These are phyloP conservation scores for Ormia ochracea DNA, from an alignment of 2,888 invertebrate species.

Conservation along the genomic window DNA sequence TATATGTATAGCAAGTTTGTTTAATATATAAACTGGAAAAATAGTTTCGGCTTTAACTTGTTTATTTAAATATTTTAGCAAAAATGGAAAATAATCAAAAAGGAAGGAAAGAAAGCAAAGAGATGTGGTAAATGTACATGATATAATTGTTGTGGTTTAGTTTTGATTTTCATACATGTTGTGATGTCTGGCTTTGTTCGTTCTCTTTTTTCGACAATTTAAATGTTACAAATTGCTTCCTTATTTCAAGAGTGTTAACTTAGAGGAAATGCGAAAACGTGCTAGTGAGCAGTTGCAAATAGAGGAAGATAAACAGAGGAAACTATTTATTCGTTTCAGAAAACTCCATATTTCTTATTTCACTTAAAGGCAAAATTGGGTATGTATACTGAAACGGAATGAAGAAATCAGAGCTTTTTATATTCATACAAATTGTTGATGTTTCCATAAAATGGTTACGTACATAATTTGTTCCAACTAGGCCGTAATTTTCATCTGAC, in stretches of 20 bases:
- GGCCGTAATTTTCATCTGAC: no score
- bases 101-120: neutral
- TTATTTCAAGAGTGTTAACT: neutral
- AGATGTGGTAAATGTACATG: constrained; percentile 39
- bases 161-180: constrained; percentile 35
- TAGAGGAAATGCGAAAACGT: neutral
- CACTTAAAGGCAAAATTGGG: no score
- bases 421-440: no score
- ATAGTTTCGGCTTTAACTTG: constrained; percentile 11
- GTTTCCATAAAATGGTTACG: no score
- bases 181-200: neutral
- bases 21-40: constrained; percentile 14
- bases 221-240: constrained; percentile 34
- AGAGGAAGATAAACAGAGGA: neutral
- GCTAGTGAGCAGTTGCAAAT: neutral
- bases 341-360: neutral
- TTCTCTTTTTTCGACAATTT: neutral
- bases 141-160: constrained; percentile 51
- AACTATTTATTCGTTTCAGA: neutral
- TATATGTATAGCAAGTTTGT: constrained; percentile 5
- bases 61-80: neutral
- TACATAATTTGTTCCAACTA: no score
- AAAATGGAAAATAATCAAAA: neutral
- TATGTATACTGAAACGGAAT: no score
- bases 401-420: no score